phyloP scores from a whole-genome alignment of 2,888 invertebrate species.

The Melanostoma scalare region DNA sequence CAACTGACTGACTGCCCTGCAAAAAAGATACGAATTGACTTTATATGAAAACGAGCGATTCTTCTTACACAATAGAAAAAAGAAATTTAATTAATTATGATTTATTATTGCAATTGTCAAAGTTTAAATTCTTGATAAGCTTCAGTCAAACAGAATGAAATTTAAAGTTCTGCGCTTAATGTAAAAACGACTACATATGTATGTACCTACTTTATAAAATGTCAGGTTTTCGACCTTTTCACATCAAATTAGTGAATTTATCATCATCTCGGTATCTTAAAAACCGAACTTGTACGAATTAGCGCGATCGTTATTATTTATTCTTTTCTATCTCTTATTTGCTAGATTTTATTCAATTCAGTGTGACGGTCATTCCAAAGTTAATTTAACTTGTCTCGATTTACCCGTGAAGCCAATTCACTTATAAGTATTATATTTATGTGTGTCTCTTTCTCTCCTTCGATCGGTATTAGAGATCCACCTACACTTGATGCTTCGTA shows the following conservation, averaged over 20 bases:
- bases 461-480: conserved; percentile 7
- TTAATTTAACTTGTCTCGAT: conserved; percentile 67
- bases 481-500: conserved; percentile 37
- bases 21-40: conserved; percentile 36
- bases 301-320: conserved; percentile 13
- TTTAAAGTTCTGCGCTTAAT: conserved; percentile 38
- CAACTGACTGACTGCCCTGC: too few relatives aligned
- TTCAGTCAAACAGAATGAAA: conserved; percentile 50
- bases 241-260: conserved; percentile 33
- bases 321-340: conserved; percentile 26
- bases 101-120: conserved; percentile 70
- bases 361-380: conserved; percentile 70
- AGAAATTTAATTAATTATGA: conserved; percentile 65
- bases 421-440: conserved; percentile 12
- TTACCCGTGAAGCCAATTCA: conserved; percentile 61
- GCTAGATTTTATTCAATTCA: conserved; percentile 58
- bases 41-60: conserved; percentile 13
- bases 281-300: conserved; percentile 52
- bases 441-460: background rate
- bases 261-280: conserved; percentile 7
- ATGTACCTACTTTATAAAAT: background rate
- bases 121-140: conserved; percentile 70
- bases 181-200: conserved; percentile 7
- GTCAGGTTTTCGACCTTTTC: conserved; percentile 69
- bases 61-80: conserved; percentile 38